A percentile compares a stretch with the other conserved stretches of the same genome.
These are phyloP conservation scores for Heterotilapia buettikoferi DNA, from an alignment of 2,113 vertebrate genomes.

Conservation along the genomic window DNA sequence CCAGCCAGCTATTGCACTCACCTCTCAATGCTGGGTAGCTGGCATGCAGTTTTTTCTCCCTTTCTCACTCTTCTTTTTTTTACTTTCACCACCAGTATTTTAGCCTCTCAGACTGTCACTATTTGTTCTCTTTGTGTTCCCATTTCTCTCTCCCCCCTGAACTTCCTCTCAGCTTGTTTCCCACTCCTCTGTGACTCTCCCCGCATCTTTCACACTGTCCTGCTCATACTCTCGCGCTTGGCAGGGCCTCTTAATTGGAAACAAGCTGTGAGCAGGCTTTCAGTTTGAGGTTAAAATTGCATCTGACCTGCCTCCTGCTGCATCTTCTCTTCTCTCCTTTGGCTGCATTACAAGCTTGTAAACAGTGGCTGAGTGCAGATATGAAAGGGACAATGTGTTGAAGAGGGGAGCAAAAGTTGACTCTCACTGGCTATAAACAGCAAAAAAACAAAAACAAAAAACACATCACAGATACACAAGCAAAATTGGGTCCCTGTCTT, in stretches of 20 bases:
- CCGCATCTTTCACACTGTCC: constrained; percentile 11
- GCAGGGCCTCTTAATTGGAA: constrained; percentile 66
- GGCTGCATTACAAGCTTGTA: constrained; percentile 22
- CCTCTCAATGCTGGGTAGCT: constrained; percentile 45
- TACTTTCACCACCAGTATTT: neutral
- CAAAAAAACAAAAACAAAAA: neutral
- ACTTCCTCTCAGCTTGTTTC: constrained; percentile 27
- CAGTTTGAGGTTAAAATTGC: constrained; percentile 62
- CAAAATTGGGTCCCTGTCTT: neutral
- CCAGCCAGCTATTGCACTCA: constrained; percentile 45
- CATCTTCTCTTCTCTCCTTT: constrained; percentile 37
- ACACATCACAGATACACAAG: neutral
- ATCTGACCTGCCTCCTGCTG: constrained; percentile 60
- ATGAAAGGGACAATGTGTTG: constrained; percentile 2
- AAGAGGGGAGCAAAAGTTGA: constrained; percentile 1
- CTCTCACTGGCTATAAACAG: neutral
- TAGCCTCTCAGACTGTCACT: neutral
- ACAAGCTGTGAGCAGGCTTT: constrained; percentile 64
- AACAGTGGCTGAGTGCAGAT: constrained; percentile 15
- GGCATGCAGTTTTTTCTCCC: neutral
- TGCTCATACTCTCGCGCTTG: constrained; percentile 42
- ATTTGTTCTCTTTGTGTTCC: neutral
- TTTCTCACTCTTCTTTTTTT: constrained; percentile 1
- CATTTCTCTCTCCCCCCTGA: neutral
- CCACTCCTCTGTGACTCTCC: neutral